A percentile compares a stretch with the other conserved stretches of the same genome.
phyloP scores from a whole-genome alignment of 2,797 vertebrate genomes.

The Basileuterus tristriatus region DNA sequence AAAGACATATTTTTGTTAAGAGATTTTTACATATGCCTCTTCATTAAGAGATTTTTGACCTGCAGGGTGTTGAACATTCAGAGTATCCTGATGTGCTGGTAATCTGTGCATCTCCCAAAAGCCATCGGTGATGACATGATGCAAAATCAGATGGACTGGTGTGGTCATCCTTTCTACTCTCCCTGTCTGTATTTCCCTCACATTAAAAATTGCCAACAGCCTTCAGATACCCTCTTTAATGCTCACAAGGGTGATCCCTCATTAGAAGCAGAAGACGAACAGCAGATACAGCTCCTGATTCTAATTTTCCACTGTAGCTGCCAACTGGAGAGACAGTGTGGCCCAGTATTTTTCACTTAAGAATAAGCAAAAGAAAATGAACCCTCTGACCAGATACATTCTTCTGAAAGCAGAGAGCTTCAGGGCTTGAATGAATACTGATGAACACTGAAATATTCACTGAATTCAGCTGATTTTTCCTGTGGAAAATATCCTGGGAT shows the following conservation, averaged over 20 bases:
- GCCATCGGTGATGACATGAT: not conserved
- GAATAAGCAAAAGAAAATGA: not conserved
- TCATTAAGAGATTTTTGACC: not conserved
- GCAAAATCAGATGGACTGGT: not conserved
- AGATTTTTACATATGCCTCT: not conserved
- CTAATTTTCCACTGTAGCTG: not conserved
- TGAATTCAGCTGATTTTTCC: not conserved
- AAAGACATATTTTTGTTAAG: not conserved
- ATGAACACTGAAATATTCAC: not conserved
- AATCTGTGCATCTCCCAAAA: not conserved
- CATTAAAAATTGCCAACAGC: not conserved
- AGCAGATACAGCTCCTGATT: not conserved
- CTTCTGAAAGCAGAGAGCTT: not conserved
- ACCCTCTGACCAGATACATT: not conserved
- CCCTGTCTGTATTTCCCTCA: not conserved
- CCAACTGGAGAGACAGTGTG: not conserved
- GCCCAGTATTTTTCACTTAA: not conserved
- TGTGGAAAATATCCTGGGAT: not conserved
- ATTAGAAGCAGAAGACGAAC: not conserved
- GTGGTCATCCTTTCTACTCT: not conserved
- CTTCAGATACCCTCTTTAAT: not conserved
- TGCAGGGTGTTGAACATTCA: not conserved
- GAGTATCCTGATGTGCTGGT: not conserved
- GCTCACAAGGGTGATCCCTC: not conserved
- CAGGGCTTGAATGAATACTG: not conserved